A percentile compares a stretch with the other conserved stretches of the same genome.
These are phyloP conservation scores for Allygus modestus DNA, from an alignment of 2,888 invertebrate species.

Conservation along the genomic window DNA sequence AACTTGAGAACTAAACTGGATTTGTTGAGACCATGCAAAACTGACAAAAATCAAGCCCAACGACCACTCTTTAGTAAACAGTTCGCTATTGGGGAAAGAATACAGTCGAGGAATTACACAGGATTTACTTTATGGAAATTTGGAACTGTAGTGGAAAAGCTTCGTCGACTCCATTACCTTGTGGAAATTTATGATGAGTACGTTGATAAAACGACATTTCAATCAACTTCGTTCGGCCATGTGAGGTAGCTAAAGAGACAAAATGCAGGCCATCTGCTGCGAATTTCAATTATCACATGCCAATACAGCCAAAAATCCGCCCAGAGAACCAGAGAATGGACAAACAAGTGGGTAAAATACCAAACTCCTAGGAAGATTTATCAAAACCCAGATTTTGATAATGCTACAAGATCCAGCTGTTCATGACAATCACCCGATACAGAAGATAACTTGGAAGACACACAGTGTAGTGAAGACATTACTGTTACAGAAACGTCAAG, in stretches of 20 bases:
- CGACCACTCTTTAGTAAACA: background rate
- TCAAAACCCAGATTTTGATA: too few relatives aligned
- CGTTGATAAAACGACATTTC: background rate
- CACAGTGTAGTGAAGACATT: too few relatives aligned
- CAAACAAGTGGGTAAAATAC: too few relatives aligned
- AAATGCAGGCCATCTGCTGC: too few relatives aligned
- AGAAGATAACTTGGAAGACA: too few relatives aligned
- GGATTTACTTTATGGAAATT: background rate
- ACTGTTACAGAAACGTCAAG: too few relatives aligned
- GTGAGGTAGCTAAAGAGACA: background rate
- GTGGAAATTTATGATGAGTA: background rate
- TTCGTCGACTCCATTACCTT: background rate
- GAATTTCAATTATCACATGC: too few relatives aligned
- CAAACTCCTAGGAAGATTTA: too few relatives aligned
- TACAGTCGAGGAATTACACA: background rate
- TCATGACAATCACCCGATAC: too few relatives aligned
- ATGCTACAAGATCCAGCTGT: too few relatives aligned
- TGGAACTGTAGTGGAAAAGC: background rate
- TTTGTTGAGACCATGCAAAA: background rate
- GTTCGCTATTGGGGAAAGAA: background rate
- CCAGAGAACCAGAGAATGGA: too few relatives aligned
- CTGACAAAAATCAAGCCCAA: background rate
- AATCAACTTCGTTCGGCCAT: conserved; percentile 12
- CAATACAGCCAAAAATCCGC: too few relatives aligned
- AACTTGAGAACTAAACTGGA: background rate